Evolutionary conservation across 1,140 invertebrate species (phyloP), one percentile per base, ranked within the genome.

Genomic region (Nebria ingens): DNA sequence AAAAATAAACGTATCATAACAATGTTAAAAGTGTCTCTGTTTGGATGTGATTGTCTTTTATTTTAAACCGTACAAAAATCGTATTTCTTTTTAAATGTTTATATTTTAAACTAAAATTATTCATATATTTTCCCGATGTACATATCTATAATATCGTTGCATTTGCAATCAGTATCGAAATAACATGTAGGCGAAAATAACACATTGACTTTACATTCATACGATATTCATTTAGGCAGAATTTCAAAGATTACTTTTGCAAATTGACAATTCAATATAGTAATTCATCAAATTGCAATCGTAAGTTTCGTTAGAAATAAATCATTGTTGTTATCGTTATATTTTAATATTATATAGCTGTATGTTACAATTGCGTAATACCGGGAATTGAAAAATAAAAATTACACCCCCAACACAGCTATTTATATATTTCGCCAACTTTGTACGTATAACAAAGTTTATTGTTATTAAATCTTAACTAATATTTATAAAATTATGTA

Each of bases 401-500:
- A 34, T 34, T 34, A 34, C 25, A 34, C n/a, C 25, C 25, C 25
- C n/a, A 9, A 9, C n/a, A 34, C 6, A 6, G 25, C 6, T 34
- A 34, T 34, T 9, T 34, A 34, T 34, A 34, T 34, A 34, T 45
- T 45, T 45, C 15, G 40, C 17, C 17, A 12, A 45, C 40, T 45
- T 6, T 45, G 25, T 45, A 45, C 17, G 17, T 12, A 6, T 4
- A 11, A 11, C 40, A 45, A 45, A 17, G 6, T 17, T 45, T 45
- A 45, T 4, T 17, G 3, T 11, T 45, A 11, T 9, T 45, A 11
- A 11, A 12, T 12, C 40, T 45, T 45, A 45, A 45, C 40, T 45
- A 45, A 45, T 45, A 11, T 45, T 9, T 45, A 45, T 45, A 45
- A 45, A 45, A 45, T 45, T 45, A 45, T 17, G 25, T 45, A 4